Conservation (phyloP, 64 coral and sea anemone genomes). For the Stylophora pistillata region DNA sequence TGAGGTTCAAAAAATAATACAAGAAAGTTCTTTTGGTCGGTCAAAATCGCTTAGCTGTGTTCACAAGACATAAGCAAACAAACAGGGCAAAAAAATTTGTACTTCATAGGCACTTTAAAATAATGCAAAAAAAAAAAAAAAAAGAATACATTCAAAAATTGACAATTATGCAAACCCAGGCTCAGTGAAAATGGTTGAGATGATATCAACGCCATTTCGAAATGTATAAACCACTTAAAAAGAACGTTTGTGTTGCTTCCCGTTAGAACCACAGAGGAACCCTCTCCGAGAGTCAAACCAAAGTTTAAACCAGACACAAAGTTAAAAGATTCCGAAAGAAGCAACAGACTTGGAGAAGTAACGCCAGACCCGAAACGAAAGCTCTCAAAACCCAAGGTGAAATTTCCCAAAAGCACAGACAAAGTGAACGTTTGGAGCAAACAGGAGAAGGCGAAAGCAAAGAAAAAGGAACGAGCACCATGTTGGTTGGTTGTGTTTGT, state of each 20-base stretch:
- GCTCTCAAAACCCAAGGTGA: conserved; percentile 17
- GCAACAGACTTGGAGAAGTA: background rate
- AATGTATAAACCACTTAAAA: no score
- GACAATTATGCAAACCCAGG: no score
- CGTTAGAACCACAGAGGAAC: background rate
- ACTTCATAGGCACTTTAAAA: no score
- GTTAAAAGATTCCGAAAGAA: conserved; percentile 7
- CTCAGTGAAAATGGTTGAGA: no score
- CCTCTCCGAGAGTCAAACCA: conserved; percentile 23
- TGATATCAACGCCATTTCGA: no score
- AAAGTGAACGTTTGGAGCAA: conserved; percentile 36
- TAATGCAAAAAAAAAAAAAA: no score
- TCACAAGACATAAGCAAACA: no score
- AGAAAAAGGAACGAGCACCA: background rate
- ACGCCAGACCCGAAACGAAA: conserved; percentile 8
- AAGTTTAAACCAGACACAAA: conserved; percentile 5
- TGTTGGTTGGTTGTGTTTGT: conserved; percentile 18
- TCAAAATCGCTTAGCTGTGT: no score
- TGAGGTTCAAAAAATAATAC: no score
- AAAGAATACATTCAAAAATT: no score
- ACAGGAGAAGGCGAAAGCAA: background rate
- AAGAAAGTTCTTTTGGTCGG: no score
- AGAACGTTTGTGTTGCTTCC: background rate
- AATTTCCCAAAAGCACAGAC: conserved; percentile 42
- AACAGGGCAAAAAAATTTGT: no score